Percentiles rank a stretch among this genome's conserved stretches.
These are phyloP conservation scores for Aurelia sp. DNA, from an alignment of 30 jellyfish, hydroid and myxozoan species.

Conservation along the genomic window DNA sequence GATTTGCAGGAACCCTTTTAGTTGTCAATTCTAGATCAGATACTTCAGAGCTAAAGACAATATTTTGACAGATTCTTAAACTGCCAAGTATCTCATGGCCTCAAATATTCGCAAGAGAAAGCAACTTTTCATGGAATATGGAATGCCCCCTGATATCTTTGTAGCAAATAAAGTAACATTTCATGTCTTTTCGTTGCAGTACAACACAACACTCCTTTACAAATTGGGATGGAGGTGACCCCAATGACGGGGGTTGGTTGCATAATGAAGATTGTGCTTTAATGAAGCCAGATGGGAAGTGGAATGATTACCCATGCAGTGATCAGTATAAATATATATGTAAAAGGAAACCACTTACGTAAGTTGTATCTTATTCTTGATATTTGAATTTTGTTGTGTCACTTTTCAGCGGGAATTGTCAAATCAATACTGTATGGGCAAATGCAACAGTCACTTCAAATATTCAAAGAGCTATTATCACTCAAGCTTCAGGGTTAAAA, in stretches of 20 bases:
- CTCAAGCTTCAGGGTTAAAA: no score
- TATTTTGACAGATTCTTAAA: no score
- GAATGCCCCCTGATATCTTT: no score
- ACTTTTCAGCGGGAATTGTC: neutral
- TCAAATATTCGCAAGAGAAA: no score
- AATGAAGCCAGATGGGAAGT: slow-evolving; percentile 96
- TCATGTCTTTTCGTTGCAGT: slow-evolving; percentile 30
- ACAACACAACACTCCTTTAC: slow-evolving; percentile 72
- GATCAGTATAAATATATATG: slow-evolving; percentile 91
- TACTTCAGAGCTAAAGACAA: no score
- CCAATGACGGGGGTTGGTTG: slow-evolving; percentile 95
- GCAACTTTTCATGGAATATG: no score
- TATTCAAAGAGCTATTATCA: no score
- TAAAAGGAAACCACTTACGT: slow-evolving; percentile 87
- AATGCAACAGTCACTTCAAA: neutral
- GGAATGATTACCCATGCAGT: slow-evolving; percentile 98
- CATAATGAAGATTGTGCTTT: slow-evolving; percentile 96
- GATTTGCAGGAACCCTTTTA: no score
- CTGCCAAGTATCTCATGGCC: no score
- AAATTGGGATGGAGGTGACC: slow-evolving; percentile 98
- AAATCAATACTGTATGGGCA: neutral
- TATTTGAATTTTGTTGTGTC: no score
- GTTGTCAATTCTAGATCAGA: no score
- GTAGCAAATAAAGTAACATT: neutral
- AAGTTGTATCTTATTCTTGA: neutral